Conservation (phyloP, 2,797 vertebrate species). For the Sternarchorhynchus goeldii region DNA sequence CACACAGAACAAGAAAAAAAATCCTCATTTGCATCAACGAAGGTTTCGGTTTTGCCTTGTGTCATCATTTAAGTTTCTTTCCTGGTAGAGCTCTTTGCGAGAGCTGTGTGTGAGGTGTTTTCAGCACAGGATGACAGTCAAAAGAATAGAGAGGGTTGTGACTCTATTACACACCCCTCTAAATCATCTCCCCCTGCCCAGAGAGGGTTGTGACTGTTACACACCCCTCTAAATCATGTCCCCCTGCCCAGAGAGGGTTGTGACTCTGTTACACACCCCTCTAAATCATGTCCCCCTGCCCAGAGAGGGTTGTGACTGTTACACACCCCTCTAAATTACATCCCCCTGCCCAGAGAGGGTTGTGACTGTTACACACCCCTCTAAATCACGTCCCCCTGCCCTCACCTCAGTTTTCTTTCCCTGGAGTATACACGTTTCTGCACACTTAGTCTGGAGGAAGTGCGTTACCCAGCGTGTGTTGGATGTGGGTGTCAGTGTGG, state of each 20-base stretch:
- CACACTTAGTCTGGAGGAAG: constrained; percentile 59
- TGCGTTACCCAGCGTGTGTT: constrained; percentile 39
- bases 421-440: constrained; percentile 57
- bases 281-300: constrained; percentile 47
- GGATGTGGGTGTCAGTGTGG: constrained; percentile 40
- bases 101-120: constrained; percentile 39
- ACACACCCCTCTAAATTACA: too few relatives aligned
- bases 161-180: constrained; percentile 52
- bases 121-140: constrained; percentile 42
- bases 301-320: background rate
- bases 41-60: constrained; percentile 44
- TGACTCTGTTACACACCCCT: constrained; percentile 51
- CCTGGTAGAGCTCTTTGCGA: constrained; percentile 36
- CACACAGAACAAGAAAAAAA: constrained; percentile 46
- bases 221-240: background rate
- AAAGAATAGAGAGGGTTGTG: constrained; percentile 25
- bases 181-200: constrained; percentile 44
- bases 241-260: constrained; percentile 47
- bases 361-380: too few relatives aligned
- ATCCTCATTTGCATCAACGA: constrained; percentile 51
- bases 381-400: constrained; percentile 43
- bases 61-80: constrained; percentile 60
- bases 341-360: constrained; percentile 46
- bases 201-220: too few relatives aligned
- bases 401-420: constrained; percentile 57